Base-by-base conservation (phyloP, 2,888 invertebrate species). In the Parnassius orleans region DNA sequence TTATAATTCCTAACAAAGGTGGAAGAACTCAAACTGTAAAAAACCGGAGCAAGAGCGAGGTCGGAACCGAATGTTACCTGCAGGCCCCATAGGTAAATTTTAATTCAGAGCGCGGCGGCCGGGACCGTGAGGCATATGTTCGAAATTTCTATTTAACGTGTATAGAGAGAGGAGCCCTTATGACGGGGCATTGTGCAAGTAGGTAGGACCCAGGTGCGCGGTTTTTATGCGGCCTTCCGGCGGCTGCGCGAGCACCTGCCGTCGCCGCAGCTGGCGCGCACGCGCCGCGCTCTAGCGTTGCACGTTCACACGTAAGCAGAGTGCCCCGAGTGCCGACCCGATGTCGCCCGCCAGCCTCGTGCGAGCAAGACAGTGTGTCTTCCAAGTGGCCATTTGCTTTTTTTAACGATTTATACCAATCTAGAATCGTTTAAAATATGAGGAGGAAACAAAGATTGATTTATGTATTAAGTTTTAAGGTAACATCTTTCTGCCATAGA, bases 191-290 rank as follows among this genome's bases (percentile, higher is more conserved):
- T 87, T 90, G 90, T 87, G 85, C 89, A 87, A 87, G 88, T 78
- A 80, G 81, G 82, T 73, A 72, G 73, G 71, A 78, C 79, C 90
- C 90, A 90, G 90, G 90, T 90, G 91, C 84, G 84, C 78, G 77
- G 75, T 90, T 90, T 90, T 89, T 90, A 88, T 89, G 83, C 79
- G 83, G 84, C 88, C 84, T 86, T 87, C 78, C 90, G 78, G 76
- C 89, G 86, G 90, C 90, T 90, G 92, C 87, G 83, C 76, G 82
- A 81, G 81, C 91, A 87, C 84, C 87, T 86, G 87, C 86, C 86
- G 74, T 70, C 72, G 70, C 90, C 84, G 87, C 87, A 87, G 90
- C 86, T 84, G 77, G 81, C 82, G 81, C 82, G 79, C 79, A 77
- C 80, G 81, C 79, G 76, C 74, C 65, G 68, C 68, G 68, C 68